Evolutionary conservation across 2,888 invertebrate genomes (phyloP).

Genomic region (Synergus gifuensis): DNA sequence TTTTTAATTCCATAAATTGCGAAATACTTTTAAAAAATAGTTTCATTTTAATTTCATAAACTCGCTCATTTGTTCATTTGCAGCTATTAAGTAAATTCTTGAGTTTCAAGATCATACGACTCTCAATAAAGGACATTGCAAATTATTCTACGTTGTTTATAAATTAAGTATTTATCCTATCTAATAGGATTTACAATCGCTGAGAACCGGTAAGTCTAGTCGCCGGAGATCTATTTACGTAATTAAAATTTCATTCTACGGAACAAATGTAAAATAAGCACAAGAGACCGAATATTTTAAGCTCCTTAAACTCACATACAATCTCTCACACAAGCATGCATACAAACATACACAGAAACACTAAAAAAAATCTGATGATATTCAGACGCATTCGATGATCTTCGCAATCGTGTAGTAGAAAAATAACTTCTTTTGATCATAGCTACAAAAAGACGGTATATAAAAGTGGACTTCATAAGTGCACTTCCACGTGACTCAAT

Average conservation of each 20-base stretch:
- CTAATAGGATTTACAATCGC: neutral
- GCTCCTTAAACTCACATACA: conserved; percentile 1
- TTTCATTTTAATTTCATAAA: neutral
- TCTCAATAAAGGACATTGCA: neutral
- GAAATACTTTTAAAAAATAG: neutral
- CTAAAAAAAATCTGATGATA: neutral
- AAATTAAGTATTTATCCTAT: conserved; percentile 1
- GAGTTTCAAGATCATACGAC: too few species aligned
- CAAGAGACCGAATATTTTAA: neutral
- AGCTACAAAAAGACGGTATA: conserved; percentile 9
- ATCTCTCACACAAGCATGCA: neutral
- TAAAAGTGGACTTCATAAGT: conserved; percentile 25
- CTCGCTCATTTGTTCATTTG: neutral
- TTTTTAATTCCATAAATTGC: neutral
- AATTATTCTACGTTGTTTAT: conserved; percentile 5
- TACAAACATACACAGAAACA: neutral
- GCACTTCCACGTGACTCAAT: neutral
- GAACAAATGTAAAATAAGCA: conserved; percentile 1
- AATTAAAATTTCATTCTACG: neutral
- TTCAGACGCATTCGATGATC: conserved; percentile 4
- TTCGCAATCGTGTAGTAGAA: conserved; percentile 2
- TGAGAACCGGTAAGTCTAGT: neutral
- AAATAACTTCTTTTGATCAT: neutral
- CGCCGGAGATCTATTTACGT: neutral
- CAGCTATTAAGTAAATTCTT: neutral